phyloP scores from a whole-genome alignment of 2,113 vertebrate genomes.

The Percopsis transmontana region DNA sequence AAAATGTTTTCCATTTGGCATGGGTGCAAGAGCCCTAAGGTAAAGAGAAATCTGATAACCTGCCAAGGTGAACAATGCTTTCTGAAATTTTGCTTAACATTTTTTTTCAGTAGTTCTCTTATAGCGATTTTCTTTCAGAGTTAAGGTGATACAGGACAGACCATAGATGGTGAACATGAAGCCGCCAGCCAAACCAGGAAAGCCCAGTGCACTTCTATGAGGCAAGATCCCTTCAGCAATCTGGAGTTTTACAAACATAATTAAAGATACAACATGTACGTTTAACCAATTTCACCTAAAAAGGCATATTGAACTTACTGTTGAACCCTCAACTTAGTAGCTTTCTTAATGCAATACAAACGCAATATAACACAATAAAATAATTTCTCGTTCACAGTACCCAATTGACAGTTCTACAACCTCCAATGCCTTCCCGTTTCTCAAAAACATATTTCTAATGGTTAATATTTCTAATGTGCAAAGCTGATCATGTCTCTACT shows the following conservation, averaged over 20 bases:
- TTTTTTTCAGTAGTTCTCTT: slow-evolving; percentile 12
- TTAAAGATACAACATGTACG: too few species aligned
- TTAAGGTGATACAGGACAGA: slow-evolving; percentile 49
- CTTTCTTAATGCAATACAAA: too few species aligned
- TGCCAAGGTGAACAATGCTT: slow-evolving; percentile 33
- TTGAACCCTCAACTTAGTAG: too few species aligned
- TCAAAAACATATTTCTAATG: too few species aligned
- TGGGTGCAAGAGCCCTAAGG: slow-evolving; percentile 29
- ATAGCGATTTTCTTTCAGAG: slow-evolving; percentile 11
- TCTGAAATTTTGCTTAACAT: slow-evolving; percentile 9
- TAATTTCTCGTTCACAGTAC: too few species aligned
- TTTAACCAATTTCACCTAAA: too few species aligned
- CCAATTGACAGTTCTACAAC: too few species aligned
- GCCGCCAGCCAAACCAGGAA: slow-evolving; percentile 92
- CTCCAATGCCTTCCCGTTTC: too few species aligned
- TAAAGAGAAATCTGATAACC: slow-evolving; percentile 37
- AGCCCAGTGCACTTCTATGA: slow-evolving; percentile 87
- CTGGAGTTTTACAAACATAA: slow-evolving; percentile 66
- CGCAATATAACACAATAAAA: too few species aligned
- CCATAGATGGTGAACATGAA: slow-evolving; percentile 94
- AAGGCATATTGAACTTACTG: background rate
- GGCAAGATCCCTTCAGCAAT: slow-evolving; percentile 87
- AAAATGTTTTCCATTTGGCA: slow-evolving; percentile 34
- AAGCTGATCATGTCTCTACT: too few species aligned
- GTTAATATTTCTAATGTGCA: too few species aligned